Conservation (phyloP, 2,113 vertebrate genomes). For the Platycercus adscitus region DNA sequence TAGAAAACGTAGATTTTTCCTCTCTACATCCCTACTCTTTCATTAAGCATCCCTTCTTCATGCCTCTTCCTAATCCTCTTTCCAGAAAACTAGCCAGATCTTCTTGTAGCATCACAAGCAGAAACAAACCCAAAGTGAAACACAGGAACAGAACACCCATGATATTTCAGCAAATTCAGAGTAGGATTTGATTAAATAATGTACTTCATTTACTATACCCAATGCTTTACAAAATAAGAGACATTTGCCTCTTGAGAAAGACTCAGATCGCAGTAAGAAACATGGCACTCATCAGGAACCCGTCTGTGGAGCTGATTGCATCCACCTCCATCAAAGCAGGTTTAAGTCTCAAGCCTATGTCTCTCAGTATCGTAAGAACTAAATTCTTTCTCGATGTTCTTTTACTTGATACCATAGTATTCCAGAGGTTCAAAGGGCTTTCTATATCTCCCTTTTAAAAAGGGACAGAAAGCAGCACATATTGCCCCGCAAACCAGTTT, state of each 20-base stretch:
- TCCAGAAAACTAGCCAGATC: neutral
- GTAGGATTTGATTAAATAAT: neutral
- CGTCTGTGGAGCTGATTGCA: fast-evolving
- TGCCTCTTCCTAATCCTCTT: neutral
- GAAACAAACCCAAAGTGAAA: neutral
- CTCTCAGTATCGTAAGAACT: neutral
- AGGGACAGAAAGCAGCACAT: neutral
- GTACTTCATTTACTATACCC: neutral
- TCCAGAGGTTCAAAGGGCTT: neutral
- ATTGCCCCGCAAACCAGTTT: neutral
- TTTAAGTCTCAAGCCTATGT: neutral
- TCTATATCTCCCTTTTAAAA: neutral
- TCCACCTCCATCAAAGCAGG: neutral
- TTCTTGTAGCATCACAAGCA: neutral
- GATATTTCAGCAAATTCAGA: neutral
- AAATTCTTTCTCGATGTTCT: neutral
- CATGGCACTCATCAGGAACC: neutral
- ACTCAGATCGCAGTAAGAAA: neutral
- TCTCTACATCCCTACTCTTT: neutral
- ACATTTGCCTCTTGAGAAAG: neutral
- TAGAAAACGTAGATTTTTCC: neutral
- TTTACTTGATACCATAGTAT: neutral
- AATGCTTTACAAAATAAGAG: neutral
- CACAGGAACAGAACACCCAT: neutral
- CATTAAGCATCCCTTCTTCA: neutral